phyloP scores from a whole-genome alignment of 2,113 vertebrate genomes.

The Pandion haliaetus region DNA sequence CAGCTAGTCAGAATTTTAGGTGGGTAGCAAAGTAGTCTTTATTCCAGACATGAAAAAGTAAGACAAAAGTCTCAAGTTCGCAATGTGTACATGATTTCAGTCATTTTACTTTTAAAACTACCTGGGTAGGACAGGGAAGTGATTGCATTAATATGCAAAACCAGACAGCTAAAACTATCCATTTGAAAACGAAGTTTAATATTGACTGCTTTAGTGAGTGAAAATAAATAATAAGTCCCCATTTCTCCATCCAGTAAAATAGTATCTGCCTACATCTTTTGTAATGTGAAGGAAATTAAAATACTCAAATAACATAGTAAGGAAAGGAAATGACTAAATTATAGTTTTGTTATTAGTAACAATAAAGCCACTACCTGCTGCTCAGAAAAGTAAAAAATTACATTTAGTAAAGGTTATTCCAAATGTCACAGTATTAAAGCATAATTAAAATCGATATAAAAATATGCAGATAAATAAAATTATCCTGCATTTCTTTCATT shows the following conservation, averaged over 20 bases:
- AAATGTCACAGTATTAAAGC: not conserved
- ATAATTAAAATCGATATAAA: not conserved
- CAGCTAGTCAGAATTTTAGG: not conserved
- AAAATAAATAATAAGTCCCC: not conserved
- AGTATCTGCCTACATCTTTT: not conserved
- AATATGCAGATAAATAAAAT: not conserved
- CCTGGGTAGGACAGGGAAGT: not conserved
- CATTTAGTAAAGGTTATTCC: slow-evolving; percentile 24
- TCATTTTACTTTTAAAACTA: not conserved
- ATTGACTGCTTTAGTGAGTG: not conserved
- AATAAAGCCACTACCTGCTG: not conserved
- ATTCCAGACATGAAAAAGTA: not conserved
- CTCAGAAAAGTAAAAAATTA: slow-evolving; percentile 17
- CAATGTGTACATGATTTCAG: not conserved
- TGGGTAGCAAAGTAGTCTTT: not conserved
- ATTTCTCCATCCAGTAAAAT: not conserved
- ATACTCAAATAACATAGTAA: not conserved
- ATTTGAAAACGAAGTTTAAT: not conserved
- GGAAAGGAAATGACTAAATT: not conserved
- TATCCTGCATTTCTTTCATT: not conserved
- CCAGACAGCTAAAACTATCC: not conserved
- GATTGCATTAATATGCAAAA: not conserved
- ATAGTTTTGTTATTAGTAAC: not conserved
- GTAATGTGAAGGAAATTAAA: not conserved
- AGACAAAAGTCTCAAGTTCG: not conserved